phyloP scores from a whole-genome alignment of 2,113 vertebrate species.

The Austrofundulus limnaeus region DNA sequence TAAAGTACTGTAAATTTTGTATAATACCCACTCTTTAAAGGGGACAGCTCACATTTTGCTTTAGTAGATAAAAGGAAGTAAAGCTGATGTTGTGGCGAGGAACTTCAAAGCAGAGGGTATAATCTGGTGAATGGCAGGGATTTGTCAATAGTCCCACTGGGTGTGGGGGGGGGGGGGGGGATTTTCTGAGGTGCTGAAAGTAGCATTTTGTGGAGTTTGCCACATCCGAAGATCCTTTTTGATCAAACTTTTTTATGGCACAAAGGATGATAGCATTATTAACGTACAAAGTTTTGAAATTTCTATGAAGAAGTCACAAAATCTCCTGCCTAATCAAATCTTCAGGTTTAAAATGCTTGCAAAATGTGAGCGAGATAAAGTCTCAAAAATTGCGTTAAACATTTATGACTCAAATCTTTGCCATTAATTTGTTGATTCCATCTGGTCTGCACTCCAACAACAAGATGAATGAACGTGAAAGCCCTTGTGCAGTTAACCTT shows the following conservation, averaged over 20 bases:
- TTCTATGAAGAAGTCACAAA: neutral
- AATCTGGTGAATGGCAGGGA: conserved; percentile 66
- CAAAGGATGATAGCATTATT: conserved; percentile 37
- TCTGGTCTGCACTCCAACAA: neutral
- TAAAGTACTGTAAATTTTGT: too few relatives aligned
- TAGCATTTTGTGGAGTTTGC: conserved; percentile 61
- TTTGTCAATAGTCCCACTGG: conserved; percentile 71
- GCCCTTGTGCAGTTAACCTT: neutral
- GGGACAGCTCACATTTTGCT: conserved; percentile 21
- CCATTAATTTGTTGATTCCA: neutral
- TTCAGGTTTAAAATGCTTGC: too few relatives aligned
- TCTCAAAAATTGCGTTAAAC: too few relatives aligned
- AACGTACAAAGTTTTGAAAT: neutral
- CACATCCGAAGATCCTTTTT: conserved; percentile 46
- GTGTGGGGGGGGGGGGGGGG: conserved; percentile 66
- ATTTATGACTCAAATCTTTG: neutral
- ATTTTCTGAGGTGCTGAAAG: conserved; percentile 75
- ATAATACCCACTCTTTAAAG: conserved; percentile 16
- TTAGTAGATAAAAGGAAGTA: conserved; percentile 38
- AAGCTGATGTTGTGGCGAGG: conserved; percentile 49
- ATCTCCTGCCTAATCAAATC: too few relatives aligned
- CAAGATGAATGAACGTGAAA: neutral
- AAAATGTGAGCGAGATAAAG: too few relatives aligned
- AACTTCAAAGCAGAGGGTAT: conserved; percentile 72
- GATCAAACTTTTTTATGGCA: conserved; percentile 46